Base-by-base conservation (phyloP, 2,113 vertebrate genomes). In the Sitta europaea region DNA sequence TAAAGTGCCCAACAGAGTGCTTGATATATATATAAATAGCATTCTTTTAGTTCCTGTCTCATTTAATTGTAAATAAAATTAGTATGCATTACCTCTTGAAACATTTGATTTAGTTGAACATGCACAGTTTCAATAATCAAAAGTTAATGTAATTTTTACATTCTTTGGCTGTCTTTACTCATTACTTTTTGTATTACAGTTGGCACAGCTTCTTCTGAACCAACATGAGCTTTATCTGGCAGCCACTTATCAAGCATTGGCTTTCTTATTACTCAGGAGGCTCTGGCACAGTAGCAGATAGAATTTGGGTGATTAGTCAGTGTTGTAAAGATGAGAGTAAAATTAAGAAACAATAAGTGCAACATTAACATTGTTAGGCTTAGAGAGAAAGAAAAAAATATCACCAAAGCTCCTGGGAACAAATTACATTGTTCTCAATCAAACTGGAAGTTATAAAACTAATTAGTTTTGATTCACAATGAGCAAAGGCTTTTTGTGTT, bases 281-380 rank as follows among this genome's bases (percentile, higher is more conserved):
- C 58, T 76, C 78, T 86, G 23, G 67, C 62, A 83, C 36, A 75
- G 58, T 35, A 75, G 71, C 29, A 92, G 75, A 92, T 48, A 94
- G 40, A 28, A 48, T 71, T 89, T 82, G 40, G 40, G 82, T 61
- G 71, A 86, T 93, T 83, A 92, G 42, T 83, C 82, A 93, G 58
- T 88, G 88, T 82, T 45, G 21, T 4, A 5, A 94, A 76, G 36
- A 88, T 68, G 47, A 68, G 36, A 94, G 33, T 50, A 86, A 95
- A 94, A 94, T 93, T 82, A 92, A 88, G 78, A 92, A 93, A 88
- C 42, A 90, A 17, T 83, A 95, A 95, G 24, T 33, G 77, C 19
- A 67, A 63, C 57, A 83, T 73, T 92, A 95, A 79, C 67, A 79
- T 33, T 74, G 11, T 55, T 72, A 38, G 58, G 29, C 28, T 58